These are phyloP conservation scores for Misgurnus mizolepis DNA, from an alignment of 2,113 vertebrate genomes.

Conservation along the genomic window DNA sequence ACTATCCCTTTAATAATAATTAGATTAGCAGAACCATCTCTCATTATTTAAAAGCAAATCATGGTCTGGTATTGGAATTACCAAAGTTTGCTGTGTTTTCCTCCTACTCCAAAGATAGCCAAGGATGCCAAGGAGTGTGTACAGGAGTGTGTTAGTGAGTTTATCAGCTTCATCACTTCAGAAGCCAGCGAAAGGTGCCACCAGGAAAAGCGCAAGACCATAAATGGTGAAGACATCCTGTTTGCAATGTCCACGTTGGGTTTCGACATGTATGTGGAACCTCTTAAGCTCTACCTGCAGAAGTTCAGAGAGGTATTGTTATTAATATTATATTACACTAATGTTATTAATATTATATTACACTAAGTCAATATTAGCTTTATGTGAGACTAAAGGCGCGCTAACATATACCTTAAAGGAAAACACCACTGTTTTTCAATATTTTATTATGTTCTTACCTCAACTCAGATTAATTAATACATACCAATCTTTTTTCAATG, in stretches of 20 bases:
- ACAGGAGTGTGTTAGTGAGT: conserved; percentile 98
- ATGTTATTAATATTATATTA: background rate
- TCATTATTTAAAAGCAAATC: background rate
- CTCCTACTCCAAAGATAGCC: conserved; percentile 80
- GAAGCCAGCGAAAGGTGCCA: conserved; percentile 98
- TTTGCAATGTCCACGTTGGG: conserved; percentile 99
- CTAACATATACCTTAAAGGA: too few species aligned
- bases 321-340: too few species aligned
- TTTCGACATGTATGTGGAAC: conserved; percentile 98
- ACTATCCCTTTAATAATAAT: too few species aligned
- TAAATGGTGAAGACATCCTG: conserved; percentile 98
- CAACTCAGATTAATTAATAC: too few species aligned
- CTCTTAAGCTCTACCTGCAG: conserved; percentile 95
- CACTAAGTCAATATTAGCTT: too few species aligned
- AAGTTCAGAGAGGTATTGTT: conserved; percentile 94
- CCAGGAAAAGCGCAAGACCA: conserved; percentile 98
- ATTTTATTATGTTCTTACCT: too few species aligned
- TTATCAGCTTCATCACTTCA: conserved; percentile 99
- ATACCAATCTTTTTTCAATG: too few species aligned
- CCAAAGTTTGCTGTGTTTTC: background rate
- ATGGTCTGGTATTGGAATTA: background rate
- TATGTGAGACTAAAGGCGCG: too few species aligned
- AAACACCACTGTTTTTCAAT: too few species aligned
- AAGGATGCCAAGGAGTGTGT: conserved; percentile 99
- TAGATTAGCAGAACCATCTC: too few species aligned